Percentiles rank a stretch among this genome's conserved stretches.
Conservation (phyloP, 2,888 invertebrate species). For the Marasmarcha lunaedactyla region DNA sequence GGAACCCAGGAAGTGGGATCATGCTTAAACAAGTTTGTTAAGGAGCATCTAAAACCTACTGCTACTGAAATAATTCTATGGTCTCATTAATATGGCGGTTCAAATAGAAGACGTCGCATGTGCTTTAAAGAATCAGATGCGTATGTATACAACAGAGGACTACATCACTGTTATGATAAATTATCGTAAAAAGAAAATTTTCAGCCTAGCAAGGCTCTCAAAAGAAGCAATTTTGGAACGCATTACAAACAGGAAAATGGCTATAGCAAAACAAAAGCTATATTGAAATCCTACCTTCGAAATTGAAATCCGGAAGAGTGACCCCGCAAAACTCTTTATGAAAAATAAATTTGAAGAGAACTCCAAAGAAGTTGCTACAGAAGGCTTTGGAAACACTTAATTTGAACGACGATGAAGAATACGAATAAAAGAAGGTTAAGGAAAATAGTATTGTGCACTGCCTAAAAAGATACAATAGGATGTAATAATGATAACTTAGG, state of each 20-base stretch:
- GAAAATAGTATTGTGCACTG: too few species aligned
- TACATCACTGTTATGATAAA: conserved; percentile 8
- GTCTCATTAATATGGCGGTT: conserved; percentile 16
- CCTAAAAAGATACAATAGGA: too few species aligned
- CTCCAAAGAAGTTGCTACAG: too few species aligned
- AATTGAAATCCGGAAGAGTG: too few species aligned
- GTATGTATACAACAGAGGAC: conserved; percentile 11
- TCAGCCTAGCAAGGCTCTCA: too few species aligned
- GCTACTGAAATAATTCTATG: conserved; percentile 15
- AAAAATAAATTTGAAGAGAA: too few species aligned
- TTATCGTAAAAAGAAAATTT: conserved; percentile 6
- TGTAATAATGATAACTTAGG: too few species aligned
- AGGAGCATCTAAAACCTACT: conserved; percentile 6
- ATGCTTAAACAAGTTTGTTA: conserved; percentile 11
- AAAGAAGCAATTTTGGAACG: not conserved
- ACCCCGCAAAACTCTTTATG: too few species aligned
- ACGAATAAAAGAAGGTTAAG: too few species aligned
- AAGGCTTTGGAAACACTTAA: too few species aligned
- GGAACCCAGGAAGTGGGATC: conserved; percentile 19
- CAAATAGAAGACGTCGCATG: conserved; percentile 11
- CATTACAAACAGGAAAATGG: conserved; percentile 4
- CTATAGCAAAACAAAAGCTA: conserved; percentile 2
- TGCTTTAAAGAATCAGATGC: conserved; percentile 7
- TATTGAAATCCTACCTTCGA: not conserved
- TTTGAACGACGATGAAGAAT: too few species aligned